phyloP scores from a whole-genome alignment of 1,140 invertebrate species.

The Holotrichia oblita region DNA sequence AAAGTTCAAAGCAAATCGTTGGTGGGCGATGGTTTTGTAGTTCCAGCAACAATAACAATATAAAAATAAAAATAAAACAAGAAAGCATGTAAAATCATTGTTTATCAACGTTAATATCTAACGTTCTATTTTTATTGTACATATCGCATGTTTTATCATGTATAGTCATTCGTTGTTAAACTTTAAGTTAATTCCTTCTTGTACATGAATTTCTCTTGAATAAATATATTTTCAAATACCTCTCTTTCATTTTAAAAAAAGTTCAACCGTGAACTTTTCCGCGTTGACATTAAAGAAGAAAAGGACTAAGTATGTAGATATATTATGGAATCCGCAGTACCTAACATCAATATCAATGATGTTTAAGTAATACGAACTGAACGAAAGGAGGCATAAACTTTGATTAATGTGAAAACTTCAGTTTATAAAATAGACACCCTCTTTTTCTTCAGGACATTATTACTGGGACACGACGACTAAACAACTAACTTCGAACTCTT shows the following conservation, averaged over 20 bases:
- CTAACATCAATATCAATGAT: background rate
- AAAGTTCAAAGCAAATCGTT: conserved; percentile 49
- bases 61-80: background rate
- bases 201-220: background rate
- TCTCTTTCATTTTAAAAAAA: background rate
- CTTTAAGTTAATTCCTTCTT: background rate
- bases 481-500: background rate
- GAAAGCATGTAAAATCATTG: too few species aligned
- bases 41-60: conserved; percentile 41
- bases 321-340: background rate
- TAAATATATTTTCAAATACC: background rate
- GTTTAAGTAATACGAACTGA: background rate
- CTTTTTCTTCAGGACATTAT: background rate
- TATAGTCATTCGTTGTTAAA: conserved; percentile 2
- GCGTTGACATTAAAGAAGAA: background rate
- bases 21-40: conserved; percentile 49
- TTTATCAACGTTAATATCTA: too few species aligned
- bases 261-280: too few species aligned
- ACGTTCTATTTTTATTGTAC: background rate
- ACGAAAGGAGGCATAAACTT: conserved; percentile 5
- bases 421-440: too few species aligned
- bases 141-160: background rate
- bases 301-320: background rate
- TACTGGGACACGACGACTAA: background rate
- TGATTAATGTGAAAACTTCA: background rate